Conservation (phyloP, 2,888 invertebrate species). For the Gastracanthus pulcherrimus region DNA sequence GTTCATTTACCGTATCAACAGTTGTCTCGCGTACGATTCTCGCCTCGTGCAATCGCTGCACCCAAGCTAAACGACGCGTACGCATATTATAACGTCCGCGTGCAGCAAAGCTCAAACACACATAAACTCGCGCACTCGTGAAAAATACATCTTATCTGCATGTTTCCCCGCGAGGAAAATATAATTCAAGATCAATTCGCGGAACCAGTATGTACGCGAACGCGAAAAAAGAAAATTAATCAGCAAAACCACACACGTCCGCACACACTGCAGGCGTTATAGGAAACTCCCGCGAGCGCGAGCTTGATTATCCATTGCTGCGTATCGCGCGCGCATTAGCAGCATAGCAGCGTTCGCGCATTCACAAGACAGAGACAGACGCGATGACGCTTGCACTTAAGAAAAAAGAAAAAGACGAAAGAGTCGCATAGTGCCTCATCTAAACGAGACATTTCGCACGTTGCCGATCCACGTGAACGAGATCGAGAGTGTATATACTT, state of each 20-base stretch:
- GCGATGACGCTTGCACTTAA: too few species aligned
- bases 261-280: neutral
- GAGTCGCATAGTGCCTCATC: too few species aligned
- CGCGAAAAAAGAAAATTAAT: slow-evolving; percentile 25
- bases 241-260: neutral
- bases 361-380: neutral
- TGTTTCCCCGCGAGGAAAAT: neutral
- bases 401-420: too few species aligned
- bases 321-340: too few species aligned
- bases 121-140: neutral
- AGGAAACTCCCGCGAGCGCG: slow-evolving; percentile 24
- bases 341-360: neutral
- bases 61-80: neutral
- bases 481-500: neutral
- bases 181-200: slow-evolving; percentile 10
- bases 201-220: neutral
- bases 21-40: neutral
- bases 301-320: neutral
- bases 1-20: neutral
- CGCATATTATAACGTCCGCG: neutral
- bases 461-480: slow-evolving; percentile 43
- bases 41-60: neutral
- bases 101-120: neutral
- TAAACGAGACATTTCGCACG: slow-evolving; percentile 32
- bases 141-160: neutral